Conservation (phyloP, 2,797 vertebrate genomes). For the Syngnathus rostellatus region DNA sequence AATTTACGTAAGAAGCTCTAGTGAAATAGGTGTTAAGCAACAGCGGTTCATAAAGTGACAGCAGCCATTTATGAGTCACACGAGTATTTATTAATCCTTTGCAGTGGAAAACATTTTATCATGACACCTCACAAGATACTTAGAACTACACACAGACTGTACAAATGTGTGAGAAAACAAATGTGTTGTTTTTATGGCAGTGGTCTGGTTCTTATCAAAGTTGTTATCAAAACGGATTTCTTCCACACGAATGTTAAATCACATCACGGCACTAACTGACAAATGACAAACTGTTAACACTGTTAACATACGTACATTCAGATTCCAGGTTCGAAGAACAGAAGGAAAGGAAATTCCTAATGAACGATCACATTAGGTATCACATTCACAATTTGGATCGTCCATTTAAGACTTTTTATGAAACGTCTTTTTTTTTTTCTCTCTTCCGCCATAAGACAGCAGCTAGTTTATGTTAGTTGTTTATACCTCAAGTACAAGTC, state of each 20-base stretch:
- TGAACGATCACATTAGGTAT: conserved; percentile 19
- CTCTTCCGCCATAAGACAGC: conserved; percentile 47
- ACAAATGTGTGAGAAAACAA: conserved; percentile 55
- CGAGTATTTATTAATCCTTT: conserved; percentile 62
- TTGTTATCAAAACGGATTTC: conserved; percentile 66
- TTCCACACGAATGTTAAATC: conserved; percentile 76
- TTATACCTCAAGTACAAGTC: conserved; percentile 42
- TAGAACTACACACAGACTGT: conserved; percentile 59
- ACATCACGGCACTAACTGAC: conserved; percentile 67
- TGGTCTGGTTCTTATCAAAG: conserved; percentile 72
- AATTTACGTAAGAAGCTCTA: neutral
- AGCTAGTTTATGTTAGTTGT: conserved; percentile 42
- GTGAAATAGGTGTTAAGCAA: conserved; percentile 15
- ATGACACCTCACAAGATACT: conserved; percentile 56
- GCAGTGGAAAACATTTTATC: conserved; percentile 63
- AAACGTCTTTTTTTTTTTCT: conserved; percentile 27
- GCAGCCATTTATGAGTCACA: conserved; percentile 37
- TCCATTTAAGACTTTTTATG: conserved; percentile 18
- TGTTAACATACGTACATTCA: conserved; percentile 72
- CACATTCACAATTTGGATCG: conserved; percentile 4
- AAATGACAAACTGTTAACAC: conserved; percentile 76
- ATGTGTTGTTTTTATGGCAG: conserved; percentile 44
- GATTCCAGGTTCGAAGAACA: conserved; percentile 54
- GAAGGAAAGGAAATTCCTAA: conserved; percentile 52
- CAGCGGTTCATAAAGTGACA: neutral